Conservation (phyloP, 2,888 invertebrate species). For the Gnatocerus cornutus region DNA sequence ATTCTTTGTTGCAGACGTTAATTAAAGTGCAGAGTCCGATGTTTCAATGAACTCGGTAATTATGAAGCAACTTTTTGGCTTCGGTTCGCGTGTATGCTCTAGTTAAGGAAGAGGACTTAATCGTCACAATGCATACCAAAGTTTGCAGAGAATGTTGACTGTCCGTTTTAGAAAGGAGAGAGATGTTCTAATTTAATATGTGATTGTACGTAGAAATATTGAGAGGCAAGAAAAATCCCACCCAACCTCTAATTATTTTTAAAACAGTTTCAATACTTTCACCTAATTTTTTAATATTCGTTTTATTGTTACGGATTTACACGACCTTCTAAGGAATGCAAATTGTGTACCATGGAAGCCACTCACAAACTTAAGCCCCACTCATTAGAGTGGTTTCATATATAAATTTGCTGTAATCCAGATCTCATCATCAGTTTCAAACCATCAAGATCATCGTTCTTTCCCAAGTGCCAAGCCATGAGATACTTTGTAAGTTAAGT, state of each 20-base stretch:
- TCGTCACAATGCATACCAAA: constrained; percentile 40
- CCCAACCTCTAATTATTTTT: constrained; percentile 33
- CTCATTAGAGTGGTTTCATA: constrained; percentile 49
- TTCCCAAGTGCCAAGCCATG: constrained; percentile 57
- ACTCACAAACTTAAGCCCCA: constrained; percentile 40
- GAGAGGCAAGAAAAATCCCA: constrained; percentile 35
- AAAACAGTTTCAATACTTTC: constrained; percentile 45
- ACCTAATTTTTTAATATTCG: constrained; percentile 46
- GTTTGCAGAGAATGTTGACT: constrained; percentile 44
- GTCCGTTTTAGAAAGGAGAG: constrained; percentile 48
- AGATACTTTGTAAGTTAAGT: constrained; percentile 58
- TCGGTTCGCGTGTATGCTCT: constrained; percentile 36
- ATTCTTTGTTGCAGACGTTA: constrained; percentile 21
- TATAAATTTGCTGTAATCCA: constrained; percentile 60
- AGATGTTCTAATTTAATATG: constrained; percentile 47
- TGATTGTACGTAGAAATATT: constrained; percentile 38
- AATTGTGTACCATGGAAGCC: constrained; percentile 26
- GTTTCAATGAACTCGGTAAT: constrained; percentile 26
- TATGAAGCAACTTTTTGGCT: constrained; percentile 14
- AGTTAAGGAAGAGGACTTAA: constrained; percentile 39
- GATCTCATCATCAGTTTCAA: constrained; percentile 62
- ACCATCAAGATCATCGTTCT: constrained; percentile 53
- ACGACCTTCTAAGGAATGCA: constrained; percentile 49
- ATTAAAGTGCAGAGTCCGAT: constrained; percentile 20
- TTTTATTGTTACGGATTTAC: constrained; percentile 44